Base-by-base conservation (phyloP, 2,113 vertebrate species). In the Hiodon tergisus region DNA sequence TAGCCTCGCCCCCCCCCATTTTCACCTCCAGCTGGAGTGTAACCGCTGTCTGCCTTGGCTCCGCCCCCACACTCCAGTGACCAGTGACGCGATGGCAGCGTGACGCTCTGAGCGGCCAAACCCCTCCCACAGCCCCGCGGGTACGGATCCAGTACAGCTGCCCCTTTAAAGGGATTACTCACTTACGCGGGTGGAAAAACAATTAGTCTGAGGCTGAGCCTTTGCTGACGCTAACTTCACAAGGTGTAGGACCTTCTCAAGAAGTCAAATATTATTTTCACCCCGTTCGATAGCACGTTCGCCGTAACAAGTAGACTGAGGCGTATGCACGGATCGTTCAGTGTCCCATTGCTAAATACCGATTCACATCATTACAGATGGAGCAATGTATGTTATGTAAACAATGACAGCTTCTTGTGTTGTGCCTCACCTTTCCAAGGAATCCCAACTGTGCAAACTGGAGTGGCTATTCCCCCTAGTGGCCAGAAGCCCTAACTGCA, bases 381-480 rank as follows among this genome's bases (percentile, higher is more conserved):
- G 31, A 31, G 31, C 31, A 31, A 31, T 31, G 31, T 31, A 31
- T 31, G 31, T 31, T 31, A 31, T 31, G 31, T 31, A 31, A 31
- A 31, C 31, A 31, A 31, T 31, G 31, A 31, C 31, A 31, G 31
- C 31, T 31, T 31, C n/a, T 31, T 31, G 31, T 31, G 31, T 31
- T 31, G 31, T 31, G 31, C 31, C 31, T 31, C 31, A 31, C 31
- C 31, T 31, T 31, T 31, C 31, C 31, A 2, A 31, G 31, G 31
- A 31, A 31, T 58, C 69, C 7, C 4, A 71, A 31, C 9, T 47
- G 16, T 57, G 4, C n/a, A 60, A 71, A 79, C 77, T 85, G 78
- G 86, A 82, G 83, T 76, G 69, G 73, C 73, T 73, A n/a, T 73
- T 73, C 90, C 90, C 87, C 88, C 89, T 92, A 81, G 87, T 90